These are phyloP conservation scores for Mus pahari DNA, from an alignment of 2,113 vertebrate genomes.

Conservation along the genomic window DNA sequence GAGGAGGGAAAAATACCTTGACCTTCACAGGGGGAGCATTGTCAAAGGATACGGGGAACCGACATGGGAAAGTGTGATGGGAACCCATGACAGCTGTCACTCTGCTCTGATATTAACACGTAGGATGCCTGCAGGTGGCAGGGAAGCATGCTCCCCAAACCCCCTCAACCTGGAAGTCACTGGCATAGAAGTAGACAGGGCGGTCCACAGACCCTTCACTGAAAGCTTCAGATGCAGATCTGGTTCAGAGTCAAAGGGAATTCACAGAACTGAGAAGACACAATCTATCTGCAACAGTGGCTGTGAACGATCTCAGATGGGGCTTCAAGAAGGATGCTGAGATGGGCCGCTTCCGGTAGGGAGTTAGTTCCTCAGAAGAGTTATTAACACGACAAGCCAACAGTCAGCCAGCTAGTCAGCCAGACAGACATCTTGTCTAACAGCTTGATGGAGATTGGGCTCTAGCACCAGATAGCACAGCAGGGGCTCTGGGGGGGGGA, in stretches of 20 bases:
- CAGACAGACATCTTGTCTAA: neutral
- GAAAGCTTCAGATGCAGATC: neutral
- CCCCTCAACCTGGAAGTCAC: neutral
- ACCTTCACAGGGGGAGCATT: rapidly evolving
- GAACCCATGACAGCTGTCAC: no score
- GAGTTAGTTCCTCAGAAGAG: neutral
- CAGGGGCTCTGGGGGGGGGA: neutral
- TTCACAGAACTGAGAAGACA: neutral
- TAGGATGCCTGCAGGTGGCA: neutral
- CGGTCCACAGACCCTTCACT: neutral
- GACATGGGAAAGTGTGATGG: no score
- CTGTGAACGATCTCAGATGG: neutral
- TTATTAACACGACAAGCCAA: neutral
- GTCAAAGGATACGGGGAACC: neutral
- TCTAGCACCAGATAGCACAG: neutral
- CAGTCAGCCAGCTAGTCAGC: neutral
- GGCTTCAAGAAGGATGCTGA: neutral
- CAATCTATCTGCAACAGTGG: neutral
- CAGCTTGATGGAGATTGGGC: neutral
- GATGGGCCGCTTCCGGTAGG: neutral
- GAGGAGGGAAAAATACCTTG: neutral
- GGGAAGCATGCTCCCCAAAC: neutral
- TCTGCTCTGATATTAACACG: neutral
- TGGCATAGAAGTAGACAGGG: neutral
- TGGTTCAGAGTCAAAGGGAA: neutral